These are phyloP conservation scores for Caenorhabditis angaria DNA, from an alignment of 2,888 invertebrate genomes.

Conservation along the genomic window DNA sequence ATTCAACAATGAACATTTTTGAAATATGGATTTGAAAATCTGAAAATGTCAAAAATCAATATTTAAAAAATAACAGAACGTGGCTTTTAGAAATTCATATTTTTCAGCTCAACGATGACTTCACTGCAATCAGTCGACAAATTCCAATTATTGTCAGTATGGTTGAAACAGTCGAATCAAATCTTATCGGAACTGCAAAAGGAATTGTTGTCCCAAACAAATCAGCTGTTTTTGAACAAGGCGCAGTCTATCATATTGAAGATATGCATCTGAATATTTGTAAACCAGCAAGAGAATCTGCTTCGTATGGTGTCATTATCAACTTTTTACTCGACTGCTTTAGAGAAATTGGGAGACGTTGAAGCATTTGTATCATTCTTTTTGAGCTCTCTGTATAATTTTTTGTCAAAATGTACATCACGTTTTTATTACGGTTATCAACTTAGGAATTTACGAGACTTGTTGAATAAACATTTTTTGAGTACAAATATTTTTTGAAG, in stretches of 20 bases:
- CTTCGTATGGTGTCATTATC: conserved; percentile 62
- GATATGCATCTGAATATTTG: conserved; percentile 65
- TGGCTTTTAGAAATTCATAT: too few relatives aligned
- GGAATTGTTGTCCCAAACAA: conserved; percentile 64
- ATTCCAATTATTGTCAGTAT: conserved; percentile 64
- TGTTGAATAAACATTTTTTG: neutral
- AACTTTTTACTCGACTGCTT: conserved; percentile 62
- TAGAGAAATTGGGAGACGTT: conserved; percentile 10
- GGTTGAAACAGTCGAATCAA: conserved; percentile 60
- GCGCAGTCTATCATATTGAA: conserved; percentile 61
- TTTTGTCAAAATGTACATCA: neutral
- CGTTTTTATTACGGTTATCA: neutral
- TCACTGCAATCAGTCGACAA: conserved; percentile 42
- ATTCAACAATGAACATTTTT: too few relatives aligned
- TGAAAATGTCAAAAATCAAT: too few relatives aligned
- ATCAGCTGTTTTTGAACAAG: conserved; percentile 62
- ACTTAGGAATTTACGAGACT: neutral
- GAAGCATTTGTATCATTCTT: neutral
- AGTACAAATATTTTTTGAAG: neutral
- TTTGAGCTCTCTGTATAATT: neutral
- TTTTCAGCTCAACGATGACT: conserved; percentile 63
- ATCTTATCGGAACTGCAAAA: conserved; percentile 52
- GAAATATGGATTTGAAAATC: too few relatives aligned
- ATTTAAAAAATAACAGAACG: too few relatives aligned
- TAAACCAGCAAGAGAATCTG: conserved; percentile 61